Conservation (phyloP, 1,140 invertebrate species). For the Anadara kagoshimensis region DNA sequence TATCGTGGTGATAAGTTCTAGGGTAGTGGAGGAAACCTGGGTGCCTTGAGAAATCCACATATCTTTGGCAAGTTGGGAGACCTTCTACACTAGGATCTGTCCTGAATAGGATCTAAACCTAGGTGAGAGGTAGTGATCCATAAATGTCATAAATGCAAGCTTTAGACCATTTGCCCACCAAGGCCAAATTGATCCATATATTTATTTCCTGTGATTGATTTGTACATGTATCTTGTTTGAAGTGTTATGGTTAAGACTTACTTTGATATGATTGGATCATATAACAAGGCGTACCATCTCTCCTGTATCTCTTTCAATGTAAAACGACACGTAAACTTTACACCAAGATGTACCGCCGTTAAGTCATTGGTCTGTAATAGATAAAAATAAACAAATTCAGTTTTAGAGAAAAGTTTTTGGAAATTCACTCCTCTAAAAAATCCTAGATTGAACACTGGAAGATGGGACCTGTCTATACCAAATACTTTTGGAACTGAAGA, state of each 20-base stretch:
- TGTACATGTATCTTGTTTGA: background rate
- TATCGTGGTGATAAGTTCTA: no score
- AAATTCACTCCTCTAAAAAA: no score
- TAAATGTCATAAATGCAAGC: no score
- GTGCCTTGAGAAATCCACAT: no score
- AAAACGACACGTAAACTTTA: constrained; percentile 97
- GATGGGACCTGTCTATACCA: background rate
- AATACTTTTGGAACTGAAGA: no score
- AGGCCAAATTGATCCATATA: background rate
- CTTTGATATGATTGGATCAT: constrained; percentile 85
- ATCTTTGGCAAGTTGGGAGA: no score
- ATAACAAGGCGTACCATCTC: constrained; percentile 95
- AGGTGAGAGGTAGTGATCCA: no score
- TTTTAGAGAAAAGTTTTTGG: background rate
- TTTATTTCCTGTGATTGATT: background rate
- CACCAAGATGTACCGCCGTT: constrained; percentile 88
- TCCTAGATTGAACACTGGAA: no score
- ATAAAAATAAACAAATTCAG: constrained; percentile 3
- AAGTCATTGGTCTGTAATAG: constrained; percentile 87
- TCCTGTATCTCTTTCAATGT: constrained; percentile 95
- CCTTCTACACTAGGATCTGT: no score
- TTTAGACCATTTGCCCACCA: no score
- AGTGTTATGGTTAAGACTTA: constrained; percentile 50
- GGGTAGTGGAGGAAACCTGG: no score
- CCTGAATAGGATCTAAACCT: no score